These are phyloP conservation scores for Periphyllus acericola DNA, from an alignment of 2,888 invertebrate species.

Conservation along the genomic window DNA sequence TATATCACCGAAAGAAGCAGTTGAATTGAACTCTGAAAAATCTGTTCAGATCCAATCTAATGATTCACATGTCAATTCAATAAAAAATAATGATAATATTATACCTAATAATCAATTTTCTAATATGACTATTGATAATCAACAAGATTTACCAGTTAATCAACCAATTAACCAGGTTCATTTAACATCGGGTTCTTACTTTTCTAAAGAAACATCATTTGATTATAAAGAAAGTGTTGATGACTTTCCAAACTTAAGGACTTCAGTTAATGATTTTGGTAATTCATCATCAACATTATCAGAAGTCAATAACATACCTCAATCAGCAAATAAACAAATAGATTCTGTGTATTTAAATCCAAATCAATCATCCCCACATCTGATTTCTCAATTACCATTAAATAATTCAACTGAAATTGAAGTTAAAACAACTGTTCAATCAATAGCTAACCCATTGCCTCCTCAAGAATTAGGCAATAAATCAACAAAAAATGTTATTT, in stretches of 20 bases:
- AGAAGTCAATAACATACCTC: not conserved
- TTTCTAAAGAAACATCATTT: constrained; percentile 11
- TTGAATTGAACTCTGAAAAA: not conserved
- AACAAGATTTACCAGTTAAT: constrained; percentile 6
- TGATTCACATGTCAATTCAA: not conserved
- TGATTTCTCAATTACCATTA: not conserved
- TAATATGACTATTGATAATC: constrained; percentile 14
- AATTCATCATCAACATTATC: not conserved
- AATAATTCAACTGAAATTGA: constrained; percentile 10
- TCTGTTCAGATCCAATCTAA: not conserved
- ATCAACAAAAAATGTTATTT: not conserved
- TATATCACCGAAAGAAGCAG: not conserved
- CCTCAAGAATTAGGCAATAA: not conserved
- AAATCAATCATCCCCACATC: not conserved
- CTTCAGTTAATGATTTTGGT: not conserved
- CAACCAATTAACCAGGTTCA: not conserved
- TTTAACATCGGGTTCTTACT: not conserved
- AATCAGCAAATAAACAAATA: not conserved
- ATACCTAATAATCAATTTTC: constrained; percentile 18
- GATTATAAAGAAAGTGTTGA: not conserved
- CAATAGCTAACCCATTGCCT: not conserved
- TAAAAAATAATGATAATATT: constrained; percentile 1
- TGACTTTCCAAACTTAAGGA: not conserved
- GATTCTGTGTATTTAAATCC: not conserved
- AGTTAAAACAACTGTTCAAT: not conserved